These are phyloP conservation scores for Orchesella flavescens DNA, from an alignment of 2,888 invertebrate species.

Conservation along the genomic window DNA sequence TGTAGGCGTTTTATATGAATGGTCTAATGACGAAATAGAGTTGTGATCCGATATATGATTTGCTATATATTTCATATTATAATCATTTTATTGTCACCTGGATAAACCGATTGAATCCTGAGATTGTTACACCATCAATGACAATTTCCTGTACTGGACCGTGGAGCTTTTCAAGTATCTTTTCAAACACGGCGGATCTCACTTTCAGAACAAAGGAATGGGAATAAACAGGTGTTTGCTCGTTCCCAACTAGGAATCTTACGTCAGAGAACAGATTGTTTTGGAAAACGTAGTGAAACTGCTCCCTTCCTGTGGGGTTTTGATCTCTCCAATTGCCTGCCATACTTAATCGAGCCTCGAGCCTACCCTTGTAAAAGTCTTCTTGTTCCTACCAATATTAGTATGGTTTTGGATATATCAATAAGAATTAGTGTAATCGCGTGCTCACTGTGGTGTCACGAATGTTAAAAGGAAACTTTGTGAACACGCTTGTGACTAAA, in stretches of 20 bases:
- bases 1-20: too few species aligned
- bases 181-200: conserved; percentile 62
- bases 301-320: conserved; percentile 54
- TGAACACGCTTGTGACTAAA: too few species aligned
- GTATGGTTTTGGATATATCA: too few species aligned
- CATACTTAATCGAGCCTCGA: too few species aligned
- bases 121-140: conserved; percentile 44
- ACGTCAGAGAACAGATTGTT: conserved; percentile 61
- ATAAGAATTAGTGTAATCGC: too few species aligned
- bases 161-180: conserved; percentile 49
- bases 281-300: conserved; percentile 58
- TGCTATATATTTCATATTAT: too few species aligned
- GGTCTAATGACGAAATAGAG: too few species aligned
- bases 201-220: conserved; percentile 63
- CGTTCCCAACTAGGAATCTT: conserved; percentile 57
- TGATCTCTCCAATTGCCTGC: conserved; percentile 53
- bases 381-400: too few species aligned
- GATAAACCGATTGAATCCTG: conserved; percentile 56
- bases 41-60: too few species aligned
- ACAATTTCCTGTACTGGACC: conserved; percentile 50
- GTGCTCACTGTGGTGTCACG: too few species aligned
- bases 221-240: conserved; percentile 57
- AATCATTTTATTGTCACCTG: conserved; percentile 62
- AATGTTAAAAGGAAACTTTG: too few species aligned
- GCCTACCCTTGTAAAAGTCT: too few species aligned